Base-by-base conservation (phyloP, 2,888 invertebrate species). In the Alsophila aescularia region DNA sequence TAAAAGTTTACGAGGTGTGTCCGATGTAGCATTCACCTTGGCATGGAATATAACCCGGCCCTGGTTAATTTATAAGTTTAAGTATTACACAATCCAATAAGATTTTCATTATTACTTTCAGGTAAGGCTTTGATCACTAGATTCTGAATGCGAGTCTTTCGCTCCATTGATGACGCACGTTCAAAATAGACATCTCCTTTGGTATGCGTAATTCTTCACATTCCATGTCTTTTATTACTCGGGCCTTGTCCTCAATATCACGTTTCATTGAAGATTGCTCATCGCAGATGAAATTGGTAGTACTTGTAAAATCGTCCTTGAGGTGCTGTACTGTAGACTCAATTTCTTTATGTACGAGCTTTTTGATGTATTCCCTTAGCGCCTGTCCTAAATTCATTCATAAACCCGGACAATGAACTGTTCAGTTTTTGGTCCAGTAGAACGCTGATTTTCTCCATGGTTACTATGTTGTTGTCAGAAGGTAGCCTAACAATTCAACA, bases 101-200 rank as follows among this genome's bases (percentile, higher is more conserved):
- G 31, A 5, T 31, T 31, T 12, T 31, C 31, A 31, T 31, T 31
- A 0, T 5, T 1, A 7, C 14, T 27, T 8, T 53, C 53, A 12
- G 53, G 42, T 9, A 53, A 37, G 2, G 42, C 42, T 12, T 53
- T 48, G 5, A 53, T 43, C 27, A 49, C 54, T 27, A 54, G 5
- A 13, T 54, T 54, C 9, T 24, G 27, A 24, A 49, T 40, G 13
- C 55, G 32, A 0, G 55, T 41, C 9, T 37, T 18, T 36, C 40
- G 16, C 8, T 56, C 55, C 45, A 52, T 41, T 0, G 35, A 24
- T 9, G 7, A 1, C 50, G 40, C 7, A 6, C 7, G 14, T 29
- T 42, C 4, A 53, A n/a, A 29, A 13, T 18, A 1, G 3, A n/a
- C 7, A 18, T n/a, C 3, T 49, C 24, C 4, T 31, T 16, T 1